Base-by-base conservation (phyloP, 2,888 invertebrate genomes). In the Harpalus rubripes region DNA sequence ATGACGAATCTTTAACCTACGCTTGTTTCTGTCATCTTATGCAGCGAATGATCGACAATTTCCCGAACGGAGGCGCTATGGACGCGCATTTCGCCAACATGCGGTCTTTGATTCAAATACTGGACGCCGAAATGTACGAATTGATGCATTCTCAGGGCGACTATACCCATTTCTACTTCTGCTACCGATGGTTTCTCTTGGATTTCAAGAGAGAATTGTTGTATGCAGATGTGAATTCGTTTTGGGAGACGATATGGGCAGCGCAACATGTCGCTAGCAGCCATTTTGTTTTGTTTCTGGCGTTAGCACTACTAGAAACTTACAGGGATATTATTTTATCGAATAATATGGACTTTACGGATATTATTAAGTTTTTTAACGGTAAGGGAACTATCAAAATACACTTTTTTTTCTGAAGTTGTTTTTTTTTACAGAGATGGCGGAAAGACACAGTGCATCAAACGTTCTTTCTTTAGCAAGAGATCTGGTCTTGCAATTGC, bases 161-260 rank as follows among this genome's bases (percentile, higher is more conserved):
- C 91, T 98, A 98, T 92, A 98, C 98, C 3, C 98, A 99, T 91
- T 98, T 99, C 92, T 99, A 98, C 92, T 99, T 98, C 92, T 98
- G 98, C 91, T 99, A 99, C 91, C 96, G 98, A 63, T 98, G 98
- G 98, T 98, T 98, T 92, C 93, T 99, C 86, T 93, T 99, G 81
- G 98, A 99, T 91, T 99, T 99, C 90, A 99, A 99, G 91, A 92
- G 98, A 90, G 98, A 99, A 91, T 92, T 99, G 87, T 93, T 97
- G 16, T 98, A 99, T 89, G 95, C 97, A 86, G 98, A 98, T 90
- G 97, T 98, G n/a, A 98, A 97, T 90, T 92, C 95, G 7, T 96
- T 98, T 0, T 99, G 98, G 98, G 98, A 99, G 92, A 93, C 96
- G 65, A 98, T 98, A 87, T 98, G 98, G 98, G 96, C 97, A n/a